These are phyloP conservation scores for Scleropages formosus DNA, from an alignment of 2,797 vertebrate species.

Conservation along the genomic window DNA sequence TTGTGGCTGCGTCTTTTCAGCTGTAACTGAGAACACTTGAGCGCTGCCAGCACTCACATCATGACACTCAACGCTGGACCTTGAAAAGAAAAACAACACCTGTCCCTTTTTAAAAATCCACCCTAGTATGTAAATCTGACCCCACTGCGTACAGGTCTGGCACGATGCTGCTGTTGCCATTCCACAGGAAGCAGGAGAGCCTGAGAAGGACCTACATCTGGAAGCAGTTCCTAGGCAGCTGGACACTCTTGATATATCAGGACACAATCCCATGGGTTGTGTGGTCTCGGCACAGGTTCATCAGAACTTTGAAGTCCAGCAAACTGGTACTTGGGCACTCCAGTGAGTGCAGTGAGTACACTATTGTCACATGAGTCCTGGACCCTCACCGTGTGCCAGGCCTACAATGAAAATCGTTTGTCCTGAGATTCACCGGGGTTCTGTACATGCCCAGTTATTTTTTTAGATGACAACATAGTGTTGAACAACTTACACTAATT, in stretches of 20 bases:
- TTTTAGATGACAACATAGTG: too few relatives aligned
- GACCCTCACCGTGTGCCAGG: too few relatives aligned
- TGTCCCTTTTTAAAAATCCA: conserved; percentile 37
- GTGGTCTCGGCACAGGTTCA: conserved; percentile 53
- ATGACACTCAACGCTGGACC: too few relatives aligned
- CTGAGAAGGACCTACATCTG: conserved; percentile 58
- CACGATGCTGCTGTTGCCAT: conserved; percentile 59
- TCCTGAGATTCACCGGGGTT: too few relatives aligned
- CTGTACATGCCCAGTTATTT: too few relatives aligned
- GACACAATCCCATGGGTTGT: conserved; percentile 51
- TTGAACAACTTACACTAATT: neutral
- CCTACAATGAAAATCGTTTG: too few relatives aligned
- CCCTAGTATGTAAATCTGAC: conserved; percentile 52
- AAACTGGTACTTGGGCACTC: conserved; percentile 34
- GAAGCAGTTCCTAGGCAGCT: conserved; percentile 65
- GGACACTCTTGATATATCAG: conserved; percentile 56
- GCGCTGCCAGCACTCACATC: too few relatives aligned
- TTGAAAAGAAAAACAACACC: neutral
- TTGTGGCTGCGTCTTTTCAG: neutral
- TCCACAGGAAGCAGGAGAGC: conserved; percentile 56
- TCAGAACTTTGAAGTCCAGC: conserved; percentile 54
- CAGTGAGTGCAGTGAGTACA: too few relatives aligned
- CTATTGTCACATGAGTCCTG: too few relatives aligned
- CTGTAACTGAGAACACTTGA: neutral
- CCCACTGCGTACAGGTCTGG: conserved; percentile 31